Base-by-base conservation (phyloP, 2,113 vertebrate genomes). In the Microcebus lehilahytsara region DNA sequence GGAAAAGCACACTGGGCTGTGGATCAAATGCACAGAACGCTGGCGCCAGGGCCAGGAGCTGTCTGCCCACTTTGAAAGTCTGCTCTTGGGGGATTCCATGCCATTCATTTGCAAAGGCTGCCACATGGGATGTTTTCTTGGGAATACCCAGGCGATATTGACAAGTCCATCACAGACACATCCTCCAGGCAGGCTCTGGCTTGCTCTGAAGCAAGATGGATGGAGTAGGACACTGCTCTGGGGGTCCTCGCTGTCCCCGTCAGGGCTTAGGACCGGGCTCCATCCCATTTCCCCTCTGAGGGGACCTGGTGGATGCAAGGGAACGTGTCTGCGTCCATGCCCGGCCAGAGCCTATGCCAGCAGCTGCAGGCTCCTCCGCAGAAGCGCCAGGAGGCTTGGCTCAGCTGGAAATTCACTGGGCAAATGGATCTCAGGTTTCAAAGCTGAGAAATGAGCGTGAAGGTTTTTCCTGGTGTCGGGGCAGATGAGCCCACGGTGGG, bases 71-170 rank as follows among this genome's bases (percentile, higher is more conserved):
- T 60, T 75, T 40, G 34, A 42, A 14, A 51, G 42, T 84, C 37
- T n/a, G 67, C 14, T 56, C 0, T 23, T 30, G 74, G 62, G 79
- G 2, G 12, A 84, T 46, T 19, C 51, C 46, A 72, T 56, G 34
- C 66, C 85, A 10, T 42, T 84, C 2, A 81, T 51, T 85, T 84
- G 67, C 79, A 3, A 53, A 84, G 58, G 32, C 77, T 92, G 20
- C 91, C 99, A 99, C 98, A 96, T 99, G 99, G 6, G 99, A 99
- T 98, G 99, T 99, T 97, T 99, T 99, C 99, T 99, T 99, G 97
- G 99, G 99, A 98, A 99, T 99, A 98, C 99, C 99, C 2, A 99
- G 98, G 97, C 85, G 67, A 74, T 13, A n/a, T 3, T 6, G n/a
- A 71, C 25, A 69, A 51, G 81, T 81, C n/a, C 74, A 81, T 49